Evolutionary conservation across 64 coral and sea anemone species (phyloP).

Genomic region (Orbicella faveolata): DNA sequence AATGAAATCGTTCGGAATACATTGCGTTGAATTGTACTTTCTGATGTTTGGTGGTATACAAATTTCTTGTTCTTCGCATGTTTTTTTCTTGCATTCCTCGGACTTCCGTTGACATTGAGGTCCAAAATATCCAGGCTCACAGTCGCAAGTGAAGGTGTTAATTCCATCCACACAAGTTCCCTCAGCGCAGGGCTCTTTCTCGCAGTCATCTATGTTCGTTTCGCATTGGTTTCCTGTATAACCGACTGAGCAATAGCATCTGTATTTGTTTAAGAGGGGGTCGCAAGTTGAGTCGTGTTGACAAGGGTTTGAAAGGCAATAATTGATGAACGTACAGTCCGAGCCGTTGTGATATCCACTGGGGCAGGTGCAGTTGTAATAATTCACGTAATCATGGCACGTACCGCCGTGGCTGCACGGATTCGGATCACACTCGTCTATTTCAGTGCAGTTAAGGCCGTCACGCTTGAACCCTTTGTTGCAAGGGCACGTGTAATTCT

Average conservation of each 20-base stretch:
- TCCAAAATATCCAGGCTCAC: constrained; percentile 51
- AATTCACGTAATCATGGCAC: constrained; percentile 53
- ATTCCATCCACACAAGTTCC: constrained; percentile 63
- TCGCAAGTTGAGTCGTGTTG: constrained; percentile 30
- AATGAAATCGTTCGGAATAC: not conserved
- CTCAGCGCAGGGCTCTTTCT: not conserved
- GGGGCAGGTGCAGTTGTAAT: constrained; percentile 40
- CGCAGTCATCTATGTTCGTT: constrained; percentile 72
- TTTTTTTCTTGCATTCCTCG: constrained; percentile 37
- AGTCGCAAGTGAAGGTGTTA: constrained; percentile 58
- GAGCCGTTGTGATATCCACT: constrained; percentile 34
- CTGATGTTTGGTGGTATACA: constrained; percentile 47
- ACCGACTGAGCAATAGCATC: constrained; percentile 44
- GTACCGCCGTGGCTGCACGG: constrained; percentile 47
- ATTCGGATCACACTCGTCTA: constrained; percentile 58
- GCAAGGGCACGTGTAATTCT: constrained; percentile 54
- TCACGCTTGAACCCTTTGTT: constrained; percentile 56
- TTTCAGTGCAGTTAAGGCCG: constrained; percentile 58
- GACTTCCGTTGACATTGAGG: constrained; percentile 58
- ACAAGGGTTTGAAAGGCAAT: constrained; percentile 63
- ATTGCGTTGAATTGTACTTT: not conserved
- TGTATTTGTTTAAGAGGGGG: constrained; percentile 24
- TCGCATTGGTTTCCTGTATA: constrained; percentile 55
- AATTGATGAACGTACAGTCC: constrained; percentile 42
- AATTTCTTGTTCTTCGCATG: constrained; percentile 40